Conservation (phyloP, 1,140 invertebrate genomes). For the Drosophila navojoa region DNA sequence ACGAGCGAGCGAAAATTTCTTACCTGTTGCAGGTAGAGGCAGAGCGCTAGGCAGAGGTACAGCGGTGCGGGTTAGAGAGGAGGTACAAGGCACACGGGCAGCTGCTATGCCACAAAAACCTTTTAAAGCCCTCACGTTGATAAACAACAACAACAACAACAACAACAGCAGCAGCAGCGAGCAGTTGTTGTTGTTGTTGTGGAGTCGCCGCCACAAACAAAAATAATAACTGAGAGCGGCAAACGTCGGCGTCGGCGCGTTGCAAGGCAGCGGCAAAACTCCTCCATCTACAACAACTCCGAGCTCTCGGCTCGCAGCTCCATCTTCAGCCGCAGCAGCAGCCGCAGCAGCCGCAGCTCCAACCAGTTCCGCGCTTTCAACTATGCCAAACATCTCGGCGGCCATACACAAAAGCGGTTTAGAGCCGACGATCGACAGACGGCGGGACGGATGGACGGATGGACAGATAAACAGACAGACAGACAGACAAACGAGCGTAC, state of each 20-base stretch:
- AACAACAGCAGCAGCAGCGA: not conserved
- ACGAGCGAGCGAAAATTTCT: slow-evolving; percentile 74
- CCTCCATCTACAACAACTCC: slow-evolving; percentile 20
- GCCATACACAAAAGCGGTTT: slow-evolving; percentile 79
- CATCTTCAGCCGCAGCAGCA: slow-evolving; percentile 24
- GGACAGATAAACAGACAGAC: slow-evolving; percentile 26
- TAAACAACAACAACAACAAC: slow-evolving; percentile 53
- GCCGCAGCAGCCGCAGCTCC: slow-evolving; percentile 22
- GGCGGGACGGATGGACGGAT: slow-evolving; percentile 51
- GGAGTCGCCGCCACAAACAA: slow-evolving; percentile 73
- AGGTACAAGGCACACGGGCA: slow-evolving; percentile 38
- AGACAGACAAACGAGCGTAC: slow-evolving; percentile 49
- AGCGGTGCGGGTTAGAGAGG: too few species aligned
- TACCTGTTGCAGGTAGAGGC: slow-evolving; percentile 78
- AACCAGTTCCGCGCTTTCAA: slow-evolving; percentile 79
- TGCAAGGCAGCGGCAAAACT: slow-evolving; percentile 49
- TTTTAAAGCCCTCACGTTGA: slow-evolving; percentile 81
- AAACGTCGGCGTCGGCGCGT: slow-evolving; percentile 58
- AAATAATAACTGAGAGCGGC: slow-evolving; percentile 78
- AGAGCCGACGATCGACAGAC: slow-evolving; percentile 58
- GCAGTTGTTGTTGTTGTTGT: slow-evolving; percentile 31
- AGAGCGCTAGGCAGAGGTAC: slow-evolving; percentile 19
- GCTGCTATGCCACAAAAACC: slow-evolving; percentile 79
- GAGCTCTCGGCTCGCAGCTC: slow-evolving; percentile 20
- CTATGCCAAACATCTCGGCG: slow-evolving; percentile 78